Evolutionary conservation across 1,140 invertebrate genomes (phyloP).

Genomic region (Zophobas morio): DNA sequence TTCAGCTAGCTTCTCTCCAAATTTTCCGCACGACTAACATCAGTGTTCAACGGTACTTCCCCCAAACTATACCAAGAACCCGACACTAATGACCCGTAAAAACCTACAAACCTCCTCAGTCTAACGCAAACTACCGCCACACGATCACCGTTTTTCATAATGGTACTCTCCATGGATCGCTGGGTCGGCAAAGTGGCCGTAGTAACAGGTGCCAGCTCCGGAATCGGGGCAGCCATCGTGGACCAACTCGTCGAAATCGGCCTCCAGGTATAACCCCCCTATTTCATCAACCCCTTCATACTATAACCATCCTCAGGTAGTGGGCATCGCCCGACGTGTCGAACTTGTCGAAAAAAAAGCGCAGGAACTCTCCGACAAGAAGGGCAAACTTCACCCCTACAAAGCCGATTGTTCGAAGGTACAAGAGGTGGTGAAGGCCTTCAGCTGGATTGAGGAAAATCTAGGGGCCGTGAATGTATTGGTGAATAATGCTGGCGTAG

Average conservation of each 20-base stretch:
- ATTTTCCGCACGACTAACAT: no score
- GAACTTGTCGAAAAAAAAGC: conserved; percentile 46
- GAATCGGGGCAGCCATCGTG: no score
- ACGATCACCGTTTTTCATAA: no score
- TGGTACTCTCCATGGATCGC: no score
- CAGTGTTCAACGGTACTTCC: no score
- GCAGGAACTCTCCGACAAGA: conserved; percentile 17
- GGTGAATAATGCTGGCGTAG: conserved; percentile 77
- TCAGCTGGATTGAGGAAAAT: conserved; percentile 72
- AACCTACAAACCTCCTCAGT: no score
- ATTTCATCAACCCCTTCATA: background rate
- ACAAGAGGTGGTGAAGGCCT: conserved; percentile 74
- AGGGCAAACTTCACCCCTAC: conserved; percentile 55
- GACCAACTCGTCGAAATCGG: background rate
- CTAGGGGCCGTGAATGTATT: conserved; percentile 76
- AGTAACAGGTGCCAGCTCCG: no score
- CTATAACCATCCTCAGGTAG: conserved; percentile 42
- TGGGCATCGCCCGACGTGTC: conserved; percentile 49
- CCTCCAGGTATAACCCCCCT: background rate
- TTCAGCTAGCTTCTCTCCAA: no score
- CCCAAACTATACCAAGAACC: no score
- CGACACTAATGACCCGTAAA: no score
- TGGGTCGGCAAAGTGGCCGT: no score
- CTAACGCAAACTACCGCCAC: no score
- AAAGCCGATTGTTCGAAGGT: conserved; percentile 67